Percentiles rank a stretch among this genome's conserved stretches.
Evolutionary conservation across 2,113 vertebrate species (phyloP).

Genomic region (Ammospiza caudacuta): DNA sequence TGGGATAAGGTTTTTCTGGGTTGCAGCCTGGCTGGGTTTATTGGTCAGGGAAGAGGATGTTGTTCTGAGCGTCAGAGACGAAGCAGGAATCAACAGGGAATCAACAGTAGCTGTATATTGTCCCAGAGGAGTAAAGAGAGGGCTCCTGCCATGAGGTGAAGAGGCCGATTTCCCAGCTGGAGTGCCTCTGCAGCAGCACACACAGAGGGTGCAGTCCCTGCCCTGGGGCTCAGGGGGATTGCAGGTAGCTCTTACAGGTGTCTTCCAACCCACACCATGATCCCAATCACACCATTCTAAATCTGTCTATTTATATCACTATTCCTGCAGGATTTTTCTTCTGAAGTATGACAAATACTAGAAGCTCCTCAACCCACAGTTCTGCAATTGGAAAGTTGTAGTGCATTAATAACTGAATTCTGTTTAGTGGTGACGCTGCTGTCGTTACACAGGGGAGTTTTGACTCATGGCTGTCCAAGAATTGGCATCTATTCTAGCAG

Average conservation of each 20-base stretch:
- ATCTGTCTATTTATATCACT: background rate
- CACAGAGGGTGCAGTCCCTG: background rate
- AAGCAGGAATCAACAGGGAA: background rate
- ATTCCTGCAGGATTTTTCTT: background rate
- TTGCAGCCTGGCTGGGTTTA: fast-evolving
- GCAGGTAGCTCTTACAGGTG: background rate
- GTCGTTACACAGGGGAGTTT: background rate
- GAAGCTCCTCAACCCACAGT: background rate
- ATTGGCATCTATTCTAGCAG: background rate
- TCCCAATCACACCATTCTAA: background rate
- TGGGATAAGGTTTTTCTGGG: background rate
- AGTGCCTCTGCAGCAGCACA: no score
- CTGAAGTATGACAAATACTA: background rate
- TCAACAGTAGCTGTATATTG: background rate
- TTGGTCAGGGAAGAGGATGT: background rate
- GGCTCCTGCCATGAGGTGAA: background rate
- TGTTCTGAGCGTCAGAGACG: background rate
- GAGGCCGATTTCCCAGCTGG: fast-evolving
- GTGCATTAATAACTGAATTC: background rate
- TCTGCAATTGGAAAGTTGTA: background rate
- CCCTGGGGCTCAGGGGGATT: fast-evolving
- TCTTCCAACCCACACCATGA: background rate
- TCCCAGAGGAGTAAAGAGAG: background rate
- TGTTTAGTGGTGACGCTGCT: background rate
- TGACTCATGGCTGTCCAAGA: background rate